Evolutionary conservation across 1,140 invertebrate species (phyloP), one percentile per base, ranked within the genome.

Genomic region (Drosophila navojoa): DNA sequence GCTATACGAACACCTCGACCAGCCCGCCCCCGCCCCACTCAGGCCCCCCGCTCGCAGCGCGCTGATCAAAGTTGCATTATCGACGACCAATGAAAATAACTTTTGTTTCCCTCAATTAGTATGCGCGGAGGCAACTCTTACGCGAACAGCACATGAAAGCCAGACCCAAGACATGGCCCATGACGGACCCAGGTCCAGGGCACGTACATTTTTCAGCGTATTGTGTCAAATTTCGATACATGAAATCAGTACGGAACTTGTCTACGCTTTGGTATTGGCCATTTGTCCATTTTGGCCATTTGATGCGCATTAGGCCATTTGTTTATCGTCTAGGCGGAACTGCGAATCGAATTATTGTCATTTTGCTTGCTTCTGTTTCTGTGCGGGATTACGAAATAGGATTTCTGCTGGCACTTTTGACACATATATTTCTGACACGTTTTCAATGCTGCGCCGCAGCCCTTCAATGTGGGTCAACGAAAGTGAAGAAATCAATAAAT

Each of bases 201-300:
- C 84, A 90, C 77, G 85, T 89, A 89, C 84, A 89, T 89, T 70
- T 76, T 89, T 89, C 52, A 66, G 49, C 84, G 84, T 89, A 80
- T 89, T 89, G 84, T 89, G 80, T 82, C 84, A 84, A 89, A 84
- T 89, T 89, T 89, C 85, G 84, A 89, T 89, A 76, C 84, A 89
- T 80, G 84, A 89, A 89, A 89, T 89, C 85, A 89, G 84, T 89
- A 89, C 84, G 85, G 85, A 89, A 89, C 84, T 89, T 59, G 71
- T 69, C 84, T 86, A 87, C 79, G 72, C 52, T 66, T 77, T 75
- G 77, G 73, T 87, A 87, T 87, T 73, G 69, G 67, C 71, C 71
- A 63, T 60, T 22, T 50, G 19, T 22, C 47, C 47, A 50, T 16
- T 32, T 54, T 35, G 52, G 7, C 52, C 27, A 16, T 35, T 54